These are phyloP conservation scores for Apaloderma vittatum DNA, from an alignment of 2,113 vertebrate genomes.

Conservation along the genomic window DNA sequence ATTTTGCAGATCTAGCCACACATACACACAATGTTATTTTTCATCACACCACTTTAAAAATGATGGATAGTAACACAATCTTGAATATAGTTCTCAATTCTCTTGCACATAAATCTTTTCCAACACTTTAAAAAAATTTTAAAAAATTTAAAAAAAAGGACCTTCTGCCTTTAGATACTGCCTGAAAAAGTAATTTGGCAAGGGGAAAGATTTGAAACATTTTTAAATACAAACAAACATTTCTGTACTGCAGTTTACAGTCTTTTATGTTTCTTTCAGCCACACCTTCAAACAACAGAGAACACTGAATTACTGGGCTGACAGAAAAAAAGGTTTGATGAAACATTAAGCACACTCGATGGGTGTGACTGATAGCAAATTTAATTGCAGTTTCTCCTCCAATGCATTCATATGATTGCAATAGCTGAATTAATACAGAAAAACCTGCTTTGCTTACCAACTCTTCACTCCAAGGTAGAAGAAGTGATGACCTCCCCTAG, in stretches of 20 bases:
- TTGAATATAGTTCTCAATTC: slow-evolving; percentile 37
- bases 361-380: slow-evolving; percentile 66
- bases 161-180: neutral
- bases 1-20: slow-evolving; percentile 20
- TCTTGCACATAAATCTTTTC: slow-evolving; percentile 40
- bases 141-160: neutral
- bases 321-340: slow-evolving; percentile 14
- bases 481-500: neutral
- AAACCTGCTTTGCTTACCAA: slow-evolving; percentile 71
- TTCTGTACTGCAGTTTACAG: neutral
- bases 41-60: slow-evolving; percentile 40
- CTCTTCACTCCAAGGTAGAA: neutral
- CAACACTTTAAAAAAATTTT: neutral
- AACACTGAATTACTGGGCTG: slow-evolving; percentile 39
- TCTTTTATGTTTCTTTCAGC: neutral
- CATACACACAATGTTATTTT: neutral
- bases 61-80: slow-evolving; percentile 19
- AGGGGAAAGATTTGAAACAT: neutral
- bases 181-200: neutral
- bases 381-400: slow-evolving; percentile 70
- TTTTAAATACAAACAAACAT: neutral
- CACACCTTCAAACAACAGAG: slow-evolving; percentile 12
- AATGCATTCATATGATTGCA: slow-evolving; percentile 22
- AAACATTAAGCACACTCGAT: slow-evolving; percentile 52
- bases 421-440: slow-evolving; percentile 45